Evolutionary conservation across 2,888 invertebrate species (phyloP).

Genomic region (Ochropacha duplaris): DNA sequence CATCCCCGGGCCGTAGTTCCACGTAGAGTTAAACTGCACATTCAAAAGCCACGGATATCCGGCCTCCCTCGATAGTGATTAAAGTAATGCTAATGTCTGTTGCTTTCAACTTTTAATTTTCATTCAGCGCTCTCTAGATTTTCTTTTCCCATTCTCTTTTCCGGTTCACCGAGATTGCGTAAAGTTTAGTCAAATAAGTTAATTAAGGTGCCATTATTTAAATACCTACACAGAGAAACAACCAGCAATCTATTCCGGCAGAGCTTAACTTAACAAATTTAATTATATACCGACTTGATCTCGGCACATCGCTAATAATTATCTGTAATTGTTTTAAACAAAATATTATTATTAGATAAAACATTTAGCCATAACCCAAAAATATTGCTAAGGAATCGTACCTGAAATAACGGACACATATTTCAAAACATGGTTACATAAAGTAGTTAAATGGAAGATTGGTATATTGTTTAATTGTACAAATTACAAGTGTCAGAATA

Average conservation of each 20-base stretch:
- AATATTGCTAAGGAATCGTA: too few relatives aligned
- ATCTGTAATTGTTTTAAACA: background rate
- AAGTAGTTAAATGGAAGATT: too few relatives aligned
- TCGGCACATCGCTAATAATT: background rate
- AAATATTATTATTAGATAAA: too few relatives aligned
- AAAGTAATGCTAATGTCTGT: slow-evolving; percentile 64
- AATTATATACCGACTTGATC: background rate
- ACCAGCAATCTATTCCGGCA: background rate
- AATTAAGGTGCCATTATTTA: slow-evolving; percentile 2
- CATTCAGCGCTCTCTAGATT: slow-evolving; percentile 34
- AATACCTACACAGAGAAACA: background rate
- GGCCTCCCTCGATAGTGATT: slow-evolving; percentile 62
- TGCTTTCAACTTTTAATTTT: slow-evolving; percentile 54
- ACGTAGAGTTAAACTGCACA: slow-evolving; percentile 54
- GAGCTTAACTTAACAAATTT: background rate
- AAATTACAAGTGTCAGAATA: too few relatives aligned
- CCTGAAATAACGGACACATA: too few relatives aligned
- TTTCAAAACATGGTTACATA: too few relatives aligned
- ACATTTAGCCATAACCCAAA: too few relatives aligned
- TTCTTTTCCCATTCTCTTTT: slow-evolving; percentile 20
- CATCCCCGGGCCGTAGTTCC: slow-evolving; percentile 49
- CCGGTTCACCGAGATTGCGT: background rate
- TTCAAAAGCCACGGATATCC: slow-evolving; percentile 55
- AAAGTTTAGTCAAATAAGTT: background rate
- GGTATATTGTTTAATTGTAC: too few relatives aligned